Conservation (phyloP, 2,113 vertebrate genomes). For the zebrafish (Danio rerio) region DNA sequence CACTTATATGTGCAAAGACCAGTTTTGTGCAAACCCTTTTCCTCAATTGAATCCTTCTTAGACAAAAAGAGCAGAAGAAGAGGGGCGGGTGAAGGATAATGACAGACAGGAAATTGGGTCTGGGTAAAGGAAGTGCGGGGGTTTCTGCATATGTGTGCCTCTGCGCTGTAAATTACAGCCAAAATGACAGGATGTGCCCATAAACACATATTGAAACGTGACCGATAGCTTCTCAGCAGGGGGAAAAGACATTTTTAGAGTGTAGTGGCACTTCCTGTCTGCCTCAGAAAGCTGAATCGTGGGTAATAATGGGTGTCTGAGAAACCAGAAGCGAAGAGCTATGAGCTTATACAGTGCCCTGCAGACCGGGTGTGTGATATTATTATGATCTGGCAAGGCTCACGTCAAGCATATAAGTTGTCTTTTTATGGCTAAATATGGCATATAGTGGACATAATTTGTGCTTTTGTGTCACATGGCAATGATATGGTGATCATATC, state of each 20-base stretch:
- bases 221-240: slow-evolving; percentile 10
- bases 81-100: slow-evolving; percentile 20
- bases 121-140: slow-evolving; percentile 1
- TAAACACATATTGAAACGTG: slow-evolving; percentile 21
- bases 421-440: background rate
- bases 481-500: background rate
- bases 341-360: background rate
- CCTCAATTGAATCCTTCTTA: background rate
- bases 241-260: background rate
- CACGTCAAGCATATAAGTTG: background rate
- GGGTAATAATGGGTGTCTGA: no score
- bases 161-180: background rate
- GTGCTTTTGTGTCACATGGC: background rate
- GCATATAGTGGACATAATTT: background rate
- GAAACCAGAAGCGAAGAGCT: no score
- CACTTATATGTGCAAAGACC: background rate
- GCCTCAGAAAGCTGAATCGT: background rate
- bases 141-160: slow-evolving; percentile 34
- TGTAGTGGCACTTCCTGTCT: slow-evolving; percentile 41
- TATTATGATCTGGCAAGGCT: slow-evolving; percentile 12
- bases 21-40: background rate
- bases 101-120: slow-evolving; percentile 43
- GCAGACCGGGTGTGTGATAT: background rate
- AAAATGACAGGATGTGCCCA: slow-evolving; percentile 23
- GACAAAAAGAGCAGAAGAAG: slow-evolving; percentile 8